Evolutionary conservation across 2,113 vertebrate species (phyloP).

Genomic region (Ptilorrhoa leucosticta): DNA sequence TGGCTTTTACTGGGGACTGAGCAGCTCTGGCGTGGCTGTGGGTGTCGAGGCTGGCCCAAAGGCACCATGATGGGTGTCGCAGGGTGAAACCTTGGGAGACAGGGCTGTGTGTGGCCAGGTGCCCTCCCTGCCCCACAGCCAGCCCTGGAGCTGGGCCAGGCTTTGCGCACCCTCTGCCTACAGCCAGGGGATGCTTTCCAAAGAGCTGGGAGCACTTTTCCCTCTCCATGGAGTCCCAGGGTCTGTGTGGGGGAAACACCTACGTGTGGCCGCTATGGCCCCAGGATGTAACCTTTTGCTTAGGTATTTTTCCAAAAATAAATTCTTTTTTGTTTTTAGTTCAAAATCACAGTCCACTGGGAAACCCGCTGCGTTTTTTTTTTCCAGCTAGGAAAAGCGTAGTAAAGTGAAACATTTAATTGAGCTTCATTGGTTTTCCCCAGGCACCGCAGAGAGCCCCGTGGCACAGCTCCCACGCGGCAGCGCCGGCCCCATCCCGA

Average conservation of each 20-base stretch:
- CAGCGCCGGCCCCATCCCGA: neutral
- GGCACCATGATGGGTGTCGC: neutral
- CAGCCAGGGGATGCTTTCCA: neutral
- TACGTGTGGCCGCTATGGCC: neutral
- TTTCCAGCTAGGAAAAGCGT: neutral
- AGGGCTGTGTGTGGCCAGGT: neutral
- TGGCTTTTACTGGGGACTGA: neutral
- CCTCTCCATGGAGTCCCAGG: neutral
- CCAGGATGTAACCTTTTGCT: neutral
- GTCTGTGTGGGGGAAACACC: rapidly evolving
- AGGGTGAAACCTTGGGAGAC: neutral
- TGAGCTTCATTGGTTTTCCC: neutral
- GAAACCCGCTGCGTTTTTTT: neutral
- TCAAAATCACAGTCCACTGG: neutral
- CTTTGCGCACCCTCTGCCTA: neutral
- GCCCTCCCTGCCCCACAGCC: neutral
- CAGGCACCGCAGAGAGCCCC: rapidly evolving
- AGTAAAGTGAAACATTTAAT: neutral
- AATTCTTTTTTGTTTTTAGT: rapidly evolving
- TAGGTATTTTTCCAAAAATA: neutral
- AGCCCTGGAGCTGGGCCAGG: neutral
- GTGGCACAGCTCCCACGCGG: rapidly evolving
- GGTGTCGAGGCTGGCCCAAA: rapidly evolving
- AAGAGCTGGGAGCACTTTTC: neutral
- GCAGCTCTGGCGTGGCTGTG: neutral